Evolutionary conservation across 2,113 vertebrate species (phyloP), one percentile per base, ranked within the genome.

Genomic region (Indicator maculatus): DNA sequence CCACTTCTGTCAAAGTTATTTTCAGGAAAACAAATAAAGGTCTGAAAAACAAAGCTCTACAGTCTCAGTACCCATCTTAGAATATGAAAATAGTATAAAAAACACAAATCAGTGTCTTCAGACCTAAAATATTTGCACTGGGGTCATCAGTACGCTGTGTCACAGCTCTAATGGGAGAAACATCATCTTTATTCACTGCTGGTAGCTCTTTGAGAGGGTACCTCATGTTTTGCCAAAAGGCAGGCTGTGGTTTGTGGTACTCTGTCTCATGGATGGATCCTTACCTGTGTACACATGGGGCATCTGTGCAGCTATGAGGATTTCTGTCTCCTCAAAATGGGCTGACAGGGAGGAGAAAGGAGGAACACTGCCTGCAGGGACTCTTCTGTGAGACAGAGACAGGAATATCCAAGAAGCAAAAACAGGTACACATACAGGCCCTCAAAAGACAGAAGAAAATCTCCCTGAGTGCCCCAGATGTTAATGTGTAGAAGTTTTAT

Each of bases 381-480:
- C 23, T 7, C 2, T 1, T 1, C 13, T 41, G 4, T 30, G 27
- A 8, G 38, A 28, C 2, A 2, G 5, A 78, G 12, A 39, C 7
- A 45, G 64, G 53, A 88, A 58, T 12, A 24, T 13, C 47, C 8
- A 12, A 65, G 18, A 2, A 47, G 3, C 16, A 65, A 55, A 8
- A 70, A 36, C 44, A 83, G 16, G 23, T 53, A 44, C 20, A 38
- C 13, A 41, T 10, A 8, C 20, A 55, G 50, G 45, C 12, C 9
- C 63, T 39, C 27, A 52, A 61, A 66, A 36, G 30, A 23, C 8
- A 78, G 52, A 21, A 77, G 59, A 44, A 15, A 76, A 20, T 30
- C 16, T 70, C 24, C 7, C 6, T 6, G 19, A 19, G 27, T 44
- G 21, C 53, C 9, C 2, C 24, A 66, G 8, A 5, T 27, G 13